phyloP scores from a whole-genome alignment of 1,140 invertebrate species.

The Euura saliciscinereae region DNA sequence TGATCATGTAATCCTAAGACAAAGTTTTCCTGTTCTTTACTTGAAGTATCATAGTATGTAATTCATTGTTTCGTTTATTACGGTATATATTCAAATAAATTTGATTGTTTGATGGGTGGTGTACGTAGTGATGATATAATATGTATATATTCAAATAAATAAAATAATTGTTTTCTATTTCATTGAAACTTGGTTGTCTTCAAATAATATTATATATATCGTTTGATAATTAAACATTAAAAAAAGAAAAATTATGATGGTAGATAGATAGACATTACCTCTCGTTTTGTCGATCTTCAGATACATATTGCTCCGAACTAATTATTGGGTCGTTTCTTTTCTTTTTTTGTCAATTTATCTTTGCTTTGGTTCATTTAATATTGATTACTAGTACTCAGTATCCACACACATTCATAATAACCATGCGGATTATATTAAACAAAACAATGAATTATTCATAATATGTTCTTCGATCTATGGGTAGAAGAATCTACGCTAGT shows the following conservation, averaged over 20 bases:
- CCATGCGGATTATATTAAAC: conserved; percentile 35
- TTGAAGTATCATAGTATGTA: conserved; percentile 33
- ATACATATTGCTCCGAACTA: neutral
- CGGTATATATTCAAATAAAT: neutral
- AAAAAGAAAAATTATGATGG: neutral
- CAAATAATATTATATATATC: too few species aligned
- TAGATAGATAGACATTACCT: neutral
- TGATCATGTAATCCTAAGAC: neutral
- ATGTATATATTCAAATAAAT: too few species aligned
- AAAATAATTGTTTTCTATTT: too few species aligned
- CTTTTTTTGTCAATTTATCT: neutral
- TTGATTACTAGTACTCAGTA: neutral
- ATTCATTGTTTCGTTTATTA: conserved; percentile 43
- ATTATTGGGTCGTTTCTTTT: neutral
- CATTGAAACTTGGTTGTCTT: too few species aligned
- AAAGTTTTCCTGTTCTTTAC: neutral
- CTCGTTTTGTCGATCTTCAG: neutral
- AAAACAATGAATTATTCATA: conserved; percentile 50
- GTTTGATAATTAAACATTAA: too few species aligned
- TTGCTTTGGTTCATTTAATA: neutral
- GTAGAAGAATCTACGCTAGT: neutral
- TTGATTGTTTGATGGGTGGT: too few species aligned
- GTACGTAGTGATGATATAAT: too few species aligned
- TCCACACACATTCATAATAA: conserved; percentile 22
- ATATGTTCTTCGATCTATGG: conserved; percentile 32